Base-by-base conservation (phyloP, 2,888 invertebrate species). In the Sminthurides aquaticus region DNA sequence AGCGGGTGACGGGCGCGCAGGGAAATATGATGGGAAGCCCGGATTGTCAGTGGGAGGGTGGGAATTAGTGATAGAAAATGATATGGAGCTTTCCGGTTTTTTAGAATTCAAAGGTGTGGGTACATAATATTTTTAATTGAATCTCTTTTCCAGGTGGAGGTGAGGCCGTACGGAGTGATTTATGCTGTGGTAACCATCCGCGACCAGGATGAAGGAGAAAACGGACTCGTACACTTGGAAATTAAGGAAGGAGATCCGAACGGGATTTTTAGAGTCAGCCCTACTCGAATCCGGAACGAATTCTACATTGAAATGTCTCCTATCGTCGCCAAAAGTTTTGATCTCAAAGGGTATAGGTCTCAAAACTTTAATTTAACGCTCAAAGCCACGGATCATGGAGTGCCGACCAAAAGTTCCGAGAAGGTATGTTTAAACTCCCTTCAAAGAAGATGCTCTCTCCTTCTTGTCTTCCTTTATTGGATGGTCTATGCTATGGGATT, bases 211-310 rank as follows among this genome's bases (percentile, higher is more conserved):
- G 81, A 81, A 52, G 95, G 93, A 0, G 82, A 86, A 25, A 90
- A 92, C 79, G 96, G 96, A 0, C 84, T 89, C 77, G 88, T 96
- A 56, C 86, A 85, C 60, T 79, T 94, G 56, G 90, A 91, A 75
- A 91, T 96, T 65, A 87, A 91, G 2, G 90, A 89, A 70, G 94
- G 95, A 0, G 93, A 94, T 79, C 89, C 91, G 0, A 89, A 91
- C 74, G 91, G 92, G 0, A 88, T 91, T 79, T 94, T 96, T 79
- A 83, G 89, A 60, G 86, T 95, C 62, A 81, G 84, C 56, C 84
- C 86, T 0, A 81, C 84, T 27, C 78, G 80, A 67, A 83, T 72
- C 43, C 66, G 73, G 2, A 75, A 76, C 65, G 79, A 80, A 62
- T 82, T 78, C 75, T 77, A 78, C 66, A 76, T 81, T 11, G 77